phyloP scores from a whole-genome alignment of 2,888 invertebrate genomes.

The Caenorhabditis panamensis region DNA sequence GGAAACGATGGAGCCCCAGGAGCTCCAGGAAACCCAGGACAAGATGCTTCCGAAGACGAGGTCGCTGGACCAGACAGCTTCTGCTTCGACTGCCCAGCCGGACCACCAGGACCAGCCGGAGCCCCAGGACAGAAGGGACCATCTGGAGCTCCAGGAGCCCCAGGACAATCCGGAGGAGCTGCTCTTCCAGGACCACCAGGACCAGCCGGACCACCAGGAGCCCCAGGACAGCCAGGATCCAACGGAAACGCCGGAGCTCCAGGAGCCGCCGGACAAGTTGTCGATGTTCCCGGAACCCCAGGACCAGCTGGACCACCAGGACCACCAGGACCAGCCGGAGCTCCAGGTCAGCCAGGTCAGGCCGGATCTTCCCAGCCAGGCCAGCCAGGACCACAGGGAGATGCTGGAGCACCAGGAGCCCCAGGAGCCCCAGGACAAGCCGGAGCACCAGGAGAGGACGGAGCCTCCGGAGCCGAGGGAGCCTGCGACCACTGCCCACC shows the following conservation, averaged over 20 bases:
- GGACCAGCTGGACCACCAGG: constrained; percentile 74
- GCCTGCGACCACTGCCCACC: constrained; percentile 64
- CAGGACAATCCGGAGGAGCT: constrained; percentile 67
- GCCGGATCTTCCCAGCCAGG: constrained; percentile 72
- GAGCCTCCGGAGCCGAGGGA: constrained; percentile 70
- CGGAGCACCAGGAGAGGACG: constrained; percentile 69
- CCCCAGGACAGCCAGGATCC: constrained; percentile 68
- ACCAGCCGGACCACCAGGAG: constrained; percentile 68
- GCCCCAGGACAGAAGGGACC: constrained; percentile 69
- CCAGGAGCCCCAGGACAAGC: constrained; percentile 73
- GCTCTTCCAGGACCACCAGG: constrained; percentile 67
- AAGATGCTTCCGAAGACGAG: constrained; percentile 64
- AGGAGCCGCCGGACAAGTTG: constrained; percentile 68
- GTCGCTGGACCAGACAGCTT: constrained; percentile 63
- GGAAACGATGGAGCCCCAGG: constrained; percentile 74
- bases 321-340: constrained; percentile 71
- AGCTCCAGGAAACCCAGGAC: constrained; percentile 67
- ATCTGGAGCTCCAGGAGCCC: constrained; percentile 65
- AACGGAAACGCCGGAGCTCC: constrained; percentile 69
- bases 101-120: constrained; percentile 68
- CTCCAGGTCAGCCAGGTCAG: constrained; percentile 70
- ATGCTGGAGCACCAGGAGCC: constrained; percentile 69
- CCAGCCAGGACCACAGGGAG: constrained; percentile 70
- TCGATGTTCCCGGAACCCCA: constrained; percentile 68
- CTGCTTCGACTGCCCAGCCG: constrained; percentile 73